Evolutionary conservation across 1,140 invertebrate genomes (phyloP), one percentile per base, ranked within the genome.

Genomic region (Trialeurodes vaporariorum): DNA sequence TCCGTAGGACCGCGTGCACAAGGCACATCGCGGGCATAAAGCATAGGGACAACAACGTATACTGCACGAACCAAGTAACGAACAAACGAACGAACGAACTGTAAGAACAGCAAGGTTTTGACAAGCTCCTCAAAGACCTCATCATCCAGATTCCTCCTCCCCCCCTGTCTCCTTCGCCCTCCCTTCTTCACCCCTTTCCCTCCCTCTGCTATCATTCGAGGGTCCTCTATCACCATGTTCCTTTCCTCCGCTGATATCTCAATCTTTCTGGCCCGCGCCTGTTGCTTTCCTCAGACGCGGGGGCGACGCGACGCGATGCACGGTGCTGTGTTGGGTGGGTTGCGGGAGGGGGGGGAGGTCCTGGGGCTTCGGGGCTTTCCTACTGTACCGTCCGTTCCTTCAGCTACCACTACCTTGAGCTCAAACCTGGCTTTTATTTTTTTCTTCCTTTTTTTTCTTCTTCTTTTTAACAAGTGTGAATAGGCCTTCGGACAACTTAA

Each of bases 401-500:
- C n/a, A n/a, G n/a, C n/a, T n/a, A n/a, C n/a, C n/a, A n/a, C n/a
- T n/a, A n/a, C n/a, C n/a, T n/a, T n/a, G n/a, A n/a, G n/a, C n/a
- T n/a, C n/a, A n/a, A n/a, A n/a, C n/a, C n/a, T 58, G 12, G 12
- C n/a, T 58, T 58, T 58, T 58, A 13, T 58, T 58, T 58, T 58
- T 58, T 58, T 58, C n/a, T 58, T 58, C n/a, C n/a, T 58, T 58
- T 58, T 58, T 58, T 58, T 58, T 58, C 22, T 61, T 61, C 22
- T 11, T 61, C 22, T 61, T 61, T 61, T 61, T 61, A 61, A 61
- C 24, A 61, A 23, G n/a, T n/a, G 60, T 25, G 60, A 61, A 61
- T 23, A 61, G 24, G n/a, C 60, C n/a, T 11, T 22, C 24, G 5
- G n/a, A n/a, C 60, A 61, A 23, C n/a, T n/a, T 61, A 61, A 61